phyloP scores from a whole-genome alignment of 2,113 vertebrate species.

The Elephantulus edwardii region DNA sequence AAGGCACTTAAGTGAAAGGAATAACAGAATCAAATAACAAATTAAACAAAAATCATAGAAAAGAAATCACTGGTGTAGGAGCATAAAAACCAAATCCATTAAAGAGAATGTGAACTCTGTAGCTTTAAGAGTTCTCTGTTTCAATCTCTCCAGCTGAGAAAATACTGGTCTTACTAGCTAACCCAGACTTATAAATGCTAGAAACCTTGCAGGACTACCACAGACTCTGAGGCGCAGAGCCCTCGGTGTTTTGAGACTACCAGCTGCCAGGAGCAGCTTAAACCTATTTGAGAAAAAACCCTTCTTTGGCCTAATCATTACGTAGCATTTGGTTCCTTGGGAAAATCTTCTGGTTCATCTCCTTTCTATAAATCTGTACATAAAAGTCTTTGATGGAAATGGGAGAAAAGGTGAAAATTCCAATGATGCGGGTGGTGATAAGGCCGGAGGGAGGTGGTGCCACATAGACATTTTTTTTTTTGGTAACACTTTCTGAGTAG shows the following conservation, averaged over 20 bases:
- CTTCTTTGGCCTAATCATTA: neutral
- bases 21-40: neutral
- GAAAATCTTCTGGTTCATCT: neutral
- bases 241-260: neutral
- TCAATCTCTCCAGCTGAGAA: neutral
- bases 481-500: neutral
- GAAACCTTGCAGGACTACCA: rapidly evolving
- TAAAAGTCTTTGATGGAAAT: neutral
- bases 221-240: neutral
- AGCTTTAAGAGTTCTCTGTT: neutral
- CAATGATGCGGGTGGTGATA: neutral
- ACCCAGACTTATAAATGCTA: neutral
- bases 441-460: no score
- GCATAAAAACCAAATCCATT: neutral
- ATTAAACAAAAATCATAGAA: neutral
- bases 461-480: neutral
- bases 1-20: neutral
- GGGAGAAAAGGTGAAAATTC: neutral
- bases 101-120: neutral
- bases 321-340: neutral
- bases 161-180: neutral
- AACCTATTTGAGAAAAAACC: neutral
- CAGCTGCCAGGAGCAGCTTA: neutral
- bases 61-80: neutral
- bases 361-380: neutral